Evolutionary conservation across 2,888 invertebrate genomes (phyloP), one percentile per base, ranked within the genome.

Genomic region (Eupithecia subumbrata): DNA sequence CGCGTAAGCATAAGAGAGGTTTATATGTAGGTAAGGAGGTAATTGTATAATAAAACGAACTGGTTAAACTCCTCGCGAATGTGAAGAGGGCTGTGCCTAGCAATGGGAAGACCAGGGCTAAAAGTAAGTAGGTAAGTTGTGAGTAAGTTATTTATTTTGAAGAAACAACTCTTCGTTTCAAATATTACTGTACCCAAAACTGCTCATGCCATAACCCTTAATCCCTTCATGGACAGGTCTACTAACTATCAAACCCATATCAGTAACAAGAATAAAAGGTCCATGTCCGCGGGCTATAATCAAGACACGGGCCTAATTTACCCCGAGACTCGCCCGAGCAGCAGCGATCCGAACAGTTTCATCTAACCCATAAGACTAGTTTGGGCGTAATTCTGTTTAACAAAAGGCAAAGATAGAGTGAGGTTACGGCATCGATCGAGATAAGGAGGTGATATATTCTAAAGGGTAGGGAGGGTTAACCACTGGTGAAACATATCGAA

Each of bases 271-370:
- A 84, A 88, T 88, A 87, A 87, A 85, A 82, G 75, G 71, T 48
- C 79, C 73, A 76, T 80, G 77, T 81, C 79, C 81, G 74, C 60
- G 71, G 73, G 76, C 82, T 80, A 83, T 90, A 89, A 91, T 91
- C 88, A 88, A 87, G 75, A 80, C 74, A 73, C 69, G 84, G 83
- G 83, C 88, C 80, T 90, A 90, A 92, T 91, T 91, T 87, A 83
- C 84, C 81, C 84, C 22, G 60, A 82, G 81, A 86, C 87, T 71
- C 83, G 84, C 77, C 75, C 25, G 60, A 12, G 56, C 56, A 9
- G 22, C 12, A 0, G 56, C 22, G 56, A 2, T 12, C 60, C 60
- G 40, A 80, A 68, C 43, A 16, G 68, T 68, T 68, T 68, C 43
- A 43, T 67, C 22, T 67, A 40, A 43, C 67, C 43, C 22, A 9